Base-by-base conservation (phyloP, 2,888 invertebrate species). In the Nudaria mundana region DNA sequence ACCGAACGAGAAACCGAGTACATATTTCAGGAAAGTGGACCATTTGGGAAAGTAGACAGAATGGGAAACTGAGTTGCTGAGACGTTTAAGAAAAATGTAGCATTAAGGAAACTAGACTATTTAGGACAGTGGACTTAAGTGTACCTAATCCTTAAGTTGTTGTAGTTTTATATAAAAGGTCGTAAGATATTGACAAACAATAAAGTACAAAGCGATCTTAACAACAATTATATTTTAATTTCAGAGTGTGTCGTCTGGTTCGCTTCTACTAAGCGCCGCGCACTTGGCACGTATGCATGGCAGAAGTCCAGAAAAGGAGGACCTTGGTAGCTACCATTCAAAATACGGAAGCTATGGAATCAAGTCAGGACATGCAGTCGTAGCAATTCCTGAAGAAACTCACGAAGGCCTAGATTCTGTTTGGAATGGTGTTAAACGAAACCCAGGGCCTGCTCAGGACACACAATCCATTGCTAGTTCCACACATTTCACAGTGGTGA, bases 401-500 rank as follows among this genome's bases (percentile, higher is more conserved):
- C 73, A 76, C 33, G 83, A 85, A 7, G 59, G 75, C 1, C 52
- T 72, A 6, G 88, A 89, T 53, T 66, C 76, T 3, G 77, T 81
- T 48, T 89, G 89, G 89, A 78, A 67, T 30, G 88, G 83, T 18
- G 89, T 89, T n/a, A 89, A 88, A 52, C 63, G 84, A 28, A 80
- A 76, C 14, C 74, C 82, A 1, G 74, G 72, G 40, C 92, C 93
- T 18, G 91, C 53, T 13, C 76, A 76, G 29, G 95, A 95, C 74
- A 91, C 91, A 34, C 90, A 91, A 42, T 95, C 95, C 24, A 90
- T 95, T 44, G 95, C 95, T 36, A 95, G 95, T 81, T 95, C 95
- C 46, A 95, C 94, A 68, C 95, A 96, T 79, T 96, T 96, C 75
- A 96, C 96, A 7, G 94, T 96, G 38, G 94, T 96, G 45, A 95